phyloP scores from a whole-genome alignment of 2,797 vertebrate species.

The Nannoperca australis region DNA sequence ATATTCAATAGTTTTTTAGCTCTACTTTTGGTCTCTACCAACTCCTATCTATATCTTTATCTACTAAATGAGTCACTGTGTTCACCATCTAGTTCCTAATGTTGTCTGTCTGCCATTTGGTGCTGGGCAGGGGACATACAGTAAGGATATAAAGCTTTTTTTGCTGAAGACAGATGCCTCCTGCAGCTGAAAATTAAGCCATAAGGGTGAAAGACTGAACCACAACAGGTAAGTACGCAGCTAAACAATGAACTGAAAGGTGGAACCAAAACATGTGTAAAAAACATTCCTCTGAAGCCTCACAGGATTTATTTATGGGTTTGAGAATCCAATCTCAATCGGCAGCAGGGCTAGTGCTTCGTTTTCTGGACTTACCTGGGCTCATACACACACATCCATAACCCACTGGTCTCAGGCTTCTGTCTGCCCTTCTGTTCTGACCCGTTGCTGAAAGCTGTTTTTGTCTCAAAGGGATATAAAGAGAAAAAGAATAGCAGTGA shows the following conservation, averaged over 20 bases:
- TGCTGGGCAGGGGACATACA: neutral
- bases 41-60: neutral
- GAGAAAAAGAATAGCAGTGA: neutral
- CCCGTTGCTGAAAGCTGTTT: constrained; percentile 12
- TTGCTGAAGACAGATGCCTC: neutral
- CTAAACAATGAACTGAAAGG: constrained; percentile 1
- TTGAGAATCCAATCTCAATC: neutral
- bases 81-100: neutral
- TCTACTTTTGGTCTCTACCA: neutral
- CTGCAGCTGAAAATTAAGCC: neutral
- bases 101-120: neutral
- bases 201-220: neutral
- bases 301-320: neutral
- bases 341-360: too few relatives aligned
- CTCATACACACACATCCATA: neutral
- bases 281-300: neutral
- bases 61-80: neutral
- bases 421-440: constrained; percentile 28
- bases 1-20: neutral
- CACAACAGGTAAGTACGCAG: neutral
- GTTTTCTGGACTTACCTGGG: too few relatives aligned
- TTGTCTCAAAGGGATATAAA: neutral
- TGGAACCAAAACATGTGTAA: neutral
- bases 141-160: neutral
- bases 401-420: constrained; percentile 11